Conservation (phyloP, 2,113 vertebrate species). For the Sarotherodon lohbergeri region DNA sequence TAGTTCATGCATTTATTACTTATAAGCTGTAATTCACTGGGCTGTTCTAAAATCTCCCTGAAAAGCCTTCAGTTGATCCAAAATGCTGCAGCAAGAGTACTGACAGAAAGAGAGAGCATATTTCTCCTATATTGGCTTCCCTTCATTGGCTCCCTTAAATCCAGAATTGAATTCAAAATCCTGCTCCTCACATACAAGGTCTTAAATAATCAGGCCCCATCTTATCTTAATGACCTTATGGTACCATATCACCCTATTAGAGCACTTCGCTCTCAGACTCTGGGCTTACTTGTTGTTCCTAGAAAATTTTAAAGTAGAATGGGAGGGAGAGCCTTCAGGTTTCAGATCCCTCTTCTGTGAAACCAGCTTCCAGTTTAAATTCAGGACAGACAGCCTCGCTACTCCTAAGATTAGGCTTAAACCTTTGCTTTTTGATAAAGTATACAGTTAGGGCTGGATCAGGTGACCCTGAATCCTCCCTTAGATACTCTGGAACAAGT, state of each 20-base stretch:
- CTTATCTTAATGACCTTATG: neutral
- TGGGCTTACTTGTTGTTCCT: neutral
- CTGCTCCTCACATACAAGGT: neutral
- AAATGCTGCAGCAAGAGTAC: neutral
- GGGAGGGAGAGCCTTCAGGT: neutral
- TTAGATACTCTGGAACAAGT: neutral
- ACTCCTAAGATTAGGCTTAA: neutral
- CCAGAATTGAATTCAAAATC: neutral
- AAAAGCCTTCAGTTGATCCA: neutral
- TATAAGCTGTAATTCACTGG: neutral
- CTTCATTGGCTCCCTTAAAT: neutral
- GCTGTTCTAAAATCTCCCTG: neutral
- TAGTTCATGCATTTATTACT: neutral
- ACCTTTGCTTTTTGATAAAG: neutral
- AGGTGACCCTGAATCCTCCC: neutral
- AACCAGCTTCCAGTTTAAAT: neutral
- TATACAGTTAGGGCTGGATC: neutral
- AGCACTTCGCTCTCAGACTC: neutral
- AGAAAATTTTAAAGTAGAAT: neutral
- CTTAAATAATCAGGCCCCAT: neutral
- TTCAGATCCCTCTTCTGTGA: neutral
- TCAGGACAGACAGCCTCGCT: neutral
- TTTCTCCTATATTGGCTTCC: neutral
- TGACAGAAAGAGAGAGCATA: neutral
- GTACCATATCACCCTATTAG: neutral